phyloP scores from a whole-genome alignment of 2,888 invertebrate genomes.

The Apodemia hepburni region DNA sequence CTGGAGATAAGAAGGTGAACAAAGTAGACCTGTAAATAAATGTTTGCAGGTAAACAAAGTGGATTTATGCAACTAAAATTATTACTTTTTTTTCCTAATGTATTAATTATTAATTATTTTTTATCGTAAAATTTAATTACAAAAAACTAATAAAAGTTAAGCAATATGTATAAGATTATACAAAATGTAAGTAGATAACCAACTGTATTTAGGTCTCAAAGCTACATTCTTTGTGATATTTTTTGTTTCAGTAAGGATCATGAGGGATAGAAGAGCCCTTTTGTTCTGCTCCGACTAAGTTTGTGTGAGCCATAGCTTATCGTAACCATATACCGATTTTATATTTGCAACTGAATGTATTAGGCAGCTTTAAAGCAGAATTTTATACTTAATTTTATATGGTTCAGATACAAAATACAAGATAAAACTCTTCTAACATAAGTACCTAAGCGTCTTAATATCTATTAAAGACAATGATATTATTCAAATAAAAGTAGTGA shows the following conservation, averaged over 20 bases:
- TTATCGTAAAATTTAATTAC: too few relatives aligned
- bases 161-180: neutral
- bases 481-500: too few relatives aligned
- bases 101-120: too few relatives aligned
- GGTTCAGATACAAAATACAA: neutral
- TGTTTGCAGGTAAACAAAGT: too few relatives aligned
- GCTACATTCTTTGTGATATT: constrained; percentile 5
- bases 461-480: too few relatives aligned
- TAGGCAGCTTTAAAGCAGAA: neutral
- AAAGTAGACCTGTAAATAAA: too few relatives aligned
- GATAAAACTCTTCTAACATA: too few relatives aligned
- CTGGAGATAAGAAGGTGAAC: too few relatives aligned
- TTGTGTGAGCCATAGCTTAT: neutral
- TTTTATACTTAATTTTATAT: neutral
- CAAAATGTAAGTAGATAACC: constrained; percentile 4
- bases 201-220: constrained; percentile 4
- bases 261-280: constrained; percentile 2
- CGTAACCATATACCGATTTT: neutral
- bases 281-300: neutral
- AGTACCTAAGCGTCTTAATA: too few relatives aligned
- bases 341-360: neutral
- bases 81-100: too few relatives aligned
- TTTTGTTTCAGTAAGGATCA: neutral
- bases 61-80: too few relatives aligned
- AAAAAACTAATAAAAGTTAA: too few relatives aligned